Conservation (phyloP, 92 coral and sea anemone genomes). For the Paramuricea clavata region DNA sequence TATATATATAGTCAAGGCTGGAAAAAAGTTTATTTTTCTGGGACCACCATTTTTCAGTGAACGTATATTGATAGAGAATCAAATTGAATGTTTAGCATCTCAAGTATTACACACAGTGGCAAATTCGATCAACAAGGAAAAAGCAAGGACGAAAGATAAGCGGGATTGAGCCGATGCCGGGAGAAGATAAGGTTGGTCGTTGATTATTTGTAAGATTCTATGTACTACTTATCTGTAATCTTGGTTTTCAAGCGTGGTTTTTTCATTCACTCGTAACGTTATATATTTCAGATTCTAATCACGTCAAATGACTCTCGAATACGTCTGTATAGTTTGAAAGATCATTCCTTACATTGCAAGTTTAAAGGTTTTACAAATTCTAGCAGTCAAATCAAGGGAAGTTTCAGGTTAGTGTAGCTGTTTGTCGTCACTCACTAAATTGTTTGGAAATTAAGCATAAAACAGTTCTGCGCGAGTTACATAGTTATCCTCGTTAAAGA, state of each 20-base stretch:
- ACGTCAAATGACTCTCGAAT: constrained; percentile 98
- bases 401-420: constrained; percentile 80
- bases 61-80: too few species aligned
- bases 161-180: constrained; percentile 99
- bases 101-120: constrained; percentile 99
- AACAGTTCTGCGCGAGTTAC: too few species aligned
- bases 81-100: constrained; percentile 84
- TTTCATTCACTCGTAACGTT: too few species aligned
- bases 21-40: too few species aligned
- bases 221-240: neutral
- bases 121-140: constrained; percentile 86
- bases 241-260: too few species aligned
- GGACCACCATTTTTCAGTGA: too few species aligned
- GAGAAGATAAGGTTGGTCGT: constrained; percentile 89
- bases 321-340: constrained; percentile 93
- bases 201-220: neutral
- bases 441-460: neutral
- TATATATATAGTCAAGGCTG: too few species aligned
- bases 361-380: constrained; percentile 94
- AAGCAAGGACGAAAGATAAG: constrained; percentile 96
- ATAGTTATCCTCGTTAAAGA: too few species aligned
- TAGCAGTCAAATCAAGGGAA: constrained; percentile 96
- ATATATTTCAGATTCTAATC: constrained; percentile 78
- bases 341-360: constrained; percentile 96
- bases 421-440: neutral